phyloP scores from a whole-genome alignment of 1,140 invertebrate species.

The Venturia canescens region DNA sequence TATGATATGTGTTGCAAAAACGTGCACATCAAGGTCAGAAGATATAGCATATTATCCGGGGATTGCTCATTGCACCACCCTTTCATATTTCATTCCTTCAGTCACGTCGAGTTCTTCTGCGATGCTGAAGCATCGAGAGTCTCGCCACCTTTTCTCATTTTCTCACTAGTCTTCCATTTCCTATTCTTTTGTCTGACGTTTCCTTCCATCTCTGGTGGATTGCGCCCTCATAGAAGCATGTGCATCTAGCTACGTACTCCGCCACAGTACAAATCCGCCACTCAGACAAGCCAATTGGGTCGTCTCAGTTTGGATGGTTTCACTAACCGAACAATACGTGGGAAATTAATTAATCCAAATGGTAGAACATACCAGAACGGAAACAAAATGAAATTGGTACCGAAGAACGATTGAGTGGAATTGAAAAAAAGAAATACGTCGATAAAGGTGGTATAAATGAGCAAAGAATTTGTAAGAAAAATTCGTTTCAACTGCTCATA shows the following conservation, averaged over 20 bases:
- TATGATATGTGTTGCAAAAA: neutral
- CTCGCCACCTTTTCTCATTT: neutral
- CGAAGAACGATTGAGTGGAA: conserved; percentile 41
- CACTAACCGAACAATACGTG: conserved; percentile 64
- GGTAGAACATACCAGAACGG: conserved; percentile 41
- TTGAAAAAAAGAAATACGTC: conserved; percentile 48
- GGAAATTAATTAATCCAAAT: conserved; percentile 46
- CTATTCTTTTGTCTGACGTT: neutral
- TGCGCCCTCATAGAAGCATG: conserved; percentile 21
- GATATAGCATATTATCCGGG: conserved; percentile 4
- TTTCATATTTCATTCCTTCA: conserved; percentile 21
- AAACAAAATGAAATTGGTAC: conserved; percentile 26
- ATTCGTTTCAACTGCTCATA: no score
- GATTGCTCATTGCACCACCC: neutral
- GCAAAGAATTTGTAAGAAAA: conserved; percentile 23
- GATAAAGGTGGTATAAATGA: conserved; percentile 38
- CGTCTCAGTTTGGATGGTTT: conserved; percentile 62
- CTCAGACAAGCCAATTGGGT: conserved; percentile 64
- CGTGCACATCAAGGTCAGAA: neutral
- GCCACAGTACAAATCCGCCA: conserved; percentile 50
- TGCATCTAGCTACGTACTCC: neutral
- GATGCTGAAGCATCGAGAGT: neutral
- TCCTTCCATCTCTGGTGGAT: conserved; percentile 20
- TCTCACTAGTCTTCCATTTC: neutral
- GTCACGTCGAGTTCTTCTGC: conserved; percentile 6